phyloP scores from a whole-genome alignment of 2,113 vertebrate genomes.

The Tetrao urogallus region DNA sequence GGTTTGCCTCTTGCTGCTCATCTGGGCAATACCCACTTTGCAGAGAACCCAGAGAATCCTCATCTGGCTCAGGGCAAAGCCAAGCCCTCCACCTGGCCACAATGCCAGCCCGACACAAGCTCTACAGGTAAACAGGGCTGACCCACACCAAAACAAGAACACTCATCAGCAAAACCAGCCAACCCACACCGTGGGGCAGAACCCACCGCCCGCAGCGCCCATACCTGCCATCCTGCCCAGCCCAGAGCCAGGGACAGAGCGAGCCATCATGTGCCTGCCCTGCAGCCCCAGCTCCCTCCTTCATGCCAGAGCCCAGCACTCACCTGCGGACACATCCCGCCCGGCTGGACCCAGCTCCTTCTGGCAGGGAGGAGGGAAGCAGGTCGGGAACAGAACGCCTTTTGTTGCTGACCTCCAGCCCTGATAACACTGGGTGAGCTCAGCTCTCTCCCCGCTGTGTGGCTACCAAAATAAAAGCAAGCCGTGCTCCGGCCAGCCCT shows the following conservation, averaged over 20 bases:
- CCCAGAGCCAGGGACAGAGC: background rate
- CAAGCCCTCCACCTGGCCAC: background rate
- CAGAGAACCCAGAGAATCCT: background rate
- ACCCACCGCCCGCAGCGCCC: background rate
- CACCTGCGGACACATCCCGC: slow-evolving; percentile 37
- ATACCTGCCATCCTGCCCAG: fast-evolving
- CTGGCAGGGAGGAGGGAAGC: background rate
- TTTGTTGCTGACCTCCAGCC: slow-evolving; percentile 63
- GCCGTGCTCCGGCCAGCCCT: background rate
- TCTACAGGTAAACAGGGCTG: no score
- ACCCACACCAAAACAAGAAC: background rate
- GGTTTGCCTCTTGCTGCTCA: background rate
- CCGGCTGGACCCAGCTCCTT: background rate
- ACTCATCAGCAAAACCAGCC: background rate
- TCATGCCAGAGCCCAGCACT: background rate
- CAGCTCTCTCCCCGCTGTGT: background rate
- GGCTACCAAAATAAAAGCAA: slow-evolving; percentile 10
- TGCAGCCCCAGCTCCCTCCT: background rate
- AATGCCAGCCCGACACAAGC: background rate
- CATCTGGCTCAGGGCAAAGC: background rate
- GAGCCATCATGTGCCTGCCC: background rate
- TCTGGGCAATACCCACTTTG: fast-evolving
- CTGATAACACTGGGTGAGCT: slow-evolving; percentile 43
- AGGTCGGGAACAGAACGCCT: slow-evolving; percentile 60
- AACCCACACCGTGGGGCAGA: background rate